Evolutionary conservation across 2,113 vertebrate genomes (phyloP), one percentile per base, ranked within the genome.

Genomic region (Neolamprologus longior): DNA sequence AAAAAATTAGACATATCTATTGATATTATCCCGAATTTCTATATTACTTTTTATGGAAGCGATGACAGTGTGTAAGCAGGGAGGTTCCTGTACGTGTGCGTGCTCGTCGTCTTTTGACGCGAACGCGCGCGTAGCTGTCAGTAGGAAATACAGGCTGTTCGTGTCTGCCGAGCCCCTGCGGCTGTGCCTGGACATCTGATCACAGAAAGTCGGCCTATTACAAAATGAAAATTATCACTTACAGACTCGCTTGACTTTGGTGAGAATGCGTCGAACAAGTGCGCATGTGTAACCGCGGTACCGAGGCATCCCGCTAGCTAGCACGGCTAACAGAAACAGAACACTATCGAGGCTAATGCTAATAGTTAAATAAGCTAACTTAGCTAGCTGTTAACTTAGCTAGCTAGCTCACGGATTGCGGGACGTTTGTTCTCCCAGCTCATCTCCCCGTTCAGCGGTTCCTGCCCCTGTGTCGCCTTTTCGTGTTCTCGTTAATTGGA

Each of bases 61-160:
- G 9, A 76, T 19, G 6, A 50, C 42, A 28, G 40, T 47, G 6
- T 33, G 33, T 21, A 92, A 90, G 21, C 78, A 92, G 91, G 93
- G 90, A 90, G 89, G 82, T 24, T 80, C 80, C 88, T 71, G 61
- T 63, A 73, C 95, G 94, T 91, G 89, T 66, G 86, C 33, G 93
- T 68, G 33, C 24, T 68, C 82, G 88, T 54, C 54, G 19, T 35
- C 54, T 21, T 19, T 37, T 28, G 84, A 50, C 92, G 73, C 11
- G 94, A 80, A 54, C 96, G 35, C 95, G 96, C 94, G 93, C 96
- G 95, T 89, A 92, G 92, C 95, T 97, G 96, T 96, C 96, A 96
- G 93, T 95, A 95, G 96, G 96, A 96, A 96, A 95, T 95, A 91
- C 92, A 71, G 94, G 82, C 86, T 91, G 90, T 80, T 84, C 88